A percentile compares a stretch with the other conserved stretches of the same genome.
phyloP scores from a whole-genome alignment of 2,888 invertebrate species.

The Oscheius sp. region DNA sequence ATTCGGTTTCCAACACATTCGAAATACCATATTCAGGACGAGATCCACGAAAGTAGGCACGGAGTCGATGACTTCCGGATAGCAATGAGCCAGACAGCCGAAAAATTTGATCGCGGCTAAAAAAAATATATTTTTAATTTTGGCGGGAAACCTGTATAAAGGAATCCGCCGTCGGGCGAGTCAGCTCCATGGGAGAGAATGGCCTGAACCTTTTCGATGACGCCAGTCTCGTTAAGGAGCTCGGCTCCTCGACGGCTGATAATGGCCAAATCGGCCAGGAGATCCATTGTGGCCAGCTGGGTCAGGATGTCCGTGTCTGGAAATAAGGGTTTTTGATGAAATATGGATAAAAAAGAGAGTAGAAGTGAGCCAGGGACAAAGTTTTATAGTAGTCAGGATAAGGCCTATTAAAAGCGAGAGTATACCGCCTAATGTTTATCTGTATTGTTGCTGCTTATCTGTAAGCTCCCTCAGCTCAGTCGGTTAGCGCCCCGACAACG shows the following conservation, averaged over 20 bases:
- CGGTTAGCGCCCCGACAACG: too few species aligned
- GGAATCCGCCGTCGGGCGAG: conserved; percentile 37
- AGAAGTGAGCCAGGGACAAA: too few species aligned
- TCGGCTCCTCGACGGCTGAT: conserved; percentile 16
- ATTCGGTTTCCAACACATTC: neutral
- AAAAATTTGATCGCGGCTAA: conserved; percentile 49
- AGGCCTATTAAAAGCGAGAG: too few species aligned
- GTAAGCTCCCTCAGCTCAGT: too few species aligned
- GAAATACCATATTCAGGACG: conserved; percentile 36
- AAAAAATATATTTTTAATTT: neutral
- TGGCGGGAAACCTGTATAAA: conserved; percentile 15
- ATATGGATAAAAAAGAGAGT: neutral
- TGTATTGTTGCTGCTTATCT: too few species aligned
- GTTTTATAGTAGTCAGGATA: too few species aligned
- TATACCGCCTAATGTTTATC: too few species aligned
- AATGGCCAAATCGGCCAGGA: conserved; percentile 31
- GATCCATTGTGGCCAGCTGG: conserved; percentile 27
- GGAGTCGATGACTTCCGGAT: conserved; percentile 40
- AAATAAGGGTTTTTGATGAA: neutral
- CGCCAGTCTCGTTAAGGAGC: conserved; percentile 8
- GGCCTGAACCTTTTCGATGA: conserved; percentile 4
- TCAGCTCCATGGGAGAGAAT: neutral
- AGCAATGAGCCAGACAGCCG: conserved; percentile 44
- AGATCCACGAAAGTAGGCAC: conserved; percentile 40
- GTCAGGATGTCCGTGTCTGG: conserved; percentile 22